Conservation (phyloP, 2,888 invertebrate genomes). For the Hipparchia semele region DNA sequence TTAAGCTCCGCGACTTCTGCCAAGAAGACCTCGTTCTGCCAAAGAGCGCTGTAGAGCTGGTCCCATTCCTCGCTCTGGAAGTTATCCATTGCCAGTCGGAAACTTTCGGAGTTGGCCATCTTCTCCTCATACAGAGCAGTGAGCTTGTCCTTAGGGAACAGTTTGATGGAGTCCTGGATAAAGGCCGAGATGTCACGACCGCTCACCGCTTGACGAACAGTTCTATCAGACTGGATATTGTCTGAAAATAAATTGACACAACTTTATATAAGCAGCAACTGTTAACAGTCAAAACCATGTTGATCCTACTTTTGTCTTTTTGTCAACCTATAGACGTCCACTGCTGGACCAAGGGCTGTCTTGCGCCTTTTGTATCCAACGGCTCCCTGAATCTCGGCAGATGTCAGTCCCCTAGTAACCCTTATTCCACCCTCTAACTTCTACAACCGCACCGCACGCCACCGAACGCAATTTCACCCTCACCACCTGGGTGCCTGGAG, state of each 20-base stretch:
- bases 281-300: no score
- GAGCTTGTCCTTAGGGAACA: slow-evolving; percentile 51
- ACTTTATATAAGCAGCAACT: background rate
- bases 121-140: slow-evolving; percentile 64
- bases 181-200: slow-evolving; percentile 42
- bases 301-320: no score
- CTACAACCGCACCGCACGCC: no score
- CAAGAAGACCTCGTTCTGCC: slow-evolving; percentile 58
- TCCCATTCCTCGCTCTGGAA: slow-evolving; percentile 63
- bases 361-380: no score
- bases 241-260: slow-evolving; percentile 1
- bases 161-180: slow-evolving; percentile 40
- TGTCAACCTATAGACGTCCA: no score
- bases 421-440: no score
- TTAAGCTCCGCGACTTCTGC: slow-evolving; percentile 54
- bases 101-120: slow-evolving; percentile 59
- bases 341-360: no score
- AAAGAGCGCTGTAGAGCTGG: slow-evolving; percentile 53
- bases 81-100: slow-evolving; percentile 61
- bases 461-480: no score
- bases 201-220: slow-evolving; percentile 38
- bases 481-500: no score
- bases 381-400: no score
- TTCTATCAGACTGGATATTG: slow-evolving; percentile 22
- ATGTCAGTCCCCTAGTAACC: no score